Conservation (phyloP, 2,113 vertebrate species). For the Ophthalmolycus amberensis region DNA sequence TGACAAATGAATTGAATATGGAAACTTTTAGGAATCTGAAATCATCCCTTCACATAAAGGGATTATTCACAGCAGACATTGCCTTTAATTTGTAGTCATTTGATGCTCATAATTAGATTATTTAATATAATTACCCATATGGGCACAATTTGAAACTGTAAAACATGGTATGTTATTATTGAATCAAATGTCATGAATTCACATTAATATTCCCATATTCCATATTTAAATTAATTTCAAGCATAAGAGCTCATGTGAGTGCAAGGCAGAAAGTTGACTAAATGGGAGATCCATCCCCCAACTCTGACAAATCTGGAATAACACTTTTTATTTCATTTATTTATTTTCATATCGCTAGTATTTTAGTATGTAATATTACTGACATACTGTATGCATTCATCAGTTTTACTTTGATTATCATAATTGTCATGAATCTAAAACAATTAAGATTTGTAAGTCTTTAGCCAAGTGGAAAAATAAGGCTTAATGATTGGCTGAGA, state of each 20-base stretch:
- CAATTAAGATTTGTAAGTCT: slow-evolving; percentile 62
- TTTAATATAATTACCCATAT: neutral
- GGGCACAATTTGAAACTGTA: neutral
- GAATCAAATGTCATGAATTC: neutral
- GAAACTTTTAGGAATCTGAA: slow-evolving; percentile 3
- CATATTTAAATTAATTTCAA: neutral
- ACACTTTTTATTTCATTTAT: neutral
- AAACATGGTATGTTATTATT: neutral
- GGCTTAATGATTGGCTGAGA: slow-evolving; percentile 70
- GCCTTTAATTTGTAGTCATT: slow-evolving; percentile 4
- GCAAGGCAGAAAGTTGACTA: neutral
- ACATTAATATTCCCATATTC: neutral
- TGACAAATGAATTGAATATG: neutral
- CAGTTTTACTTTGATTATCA: slow-evolving; percentile 56
- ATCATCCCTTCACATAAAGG: neutral
- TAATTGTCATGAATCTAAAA: slow-evolving; percentile 65
- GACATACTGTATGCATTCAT: slow-evolving; percentile 56
- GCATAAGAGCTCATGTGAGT: neutral
- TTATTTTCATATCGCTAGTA: neutral
- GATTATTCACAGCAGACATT: neutral
- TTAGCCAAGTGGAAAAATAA: slow-evolving; percentile 64
- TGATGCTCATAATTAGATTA: neutral
- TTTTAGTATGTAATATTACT: slow-evolving; percentile 21
- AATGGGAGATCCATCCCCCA: neutral
- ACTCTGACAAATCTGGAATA: neutral